Conservation (phyloP, 2,888 invertebrate species). For the Protula sp. region DNA sequence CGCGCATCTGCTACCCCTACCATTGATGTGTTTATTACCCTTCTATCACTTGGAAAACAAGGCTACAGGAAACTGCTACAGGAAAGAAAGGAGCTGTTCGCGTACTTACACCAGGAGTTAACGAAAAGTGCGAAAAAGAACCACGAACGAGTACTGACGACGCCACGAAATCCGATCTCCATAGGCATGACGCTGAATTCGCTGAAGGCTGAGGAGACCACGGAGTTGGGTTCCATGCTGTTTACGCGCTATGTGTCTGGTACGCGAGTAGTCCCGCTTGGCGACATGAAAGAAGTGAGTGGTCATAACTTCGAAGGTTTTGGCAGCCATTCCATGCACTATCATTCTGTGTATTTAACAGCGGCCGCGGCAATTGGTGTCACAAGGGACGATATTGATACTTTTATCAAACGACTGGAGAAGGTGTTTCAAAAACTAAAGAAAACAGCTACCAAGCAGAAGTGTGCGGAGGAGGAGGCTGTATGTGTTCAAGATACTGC, state of each 20-base stretch:
- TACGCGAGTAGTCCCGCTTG: slow-evolving; percentile 54
- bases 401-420: slow-evolving; percentile 64
- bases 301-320: slow-evolving; percentile 59
- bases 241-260: slow-evolving; percentile 61
- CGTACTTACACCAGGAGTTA: slow-evolving; percentile 61
- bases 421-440: slow-evolving; percentile 57
- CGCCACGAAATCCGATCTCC: slow-evolving; percentile 68
- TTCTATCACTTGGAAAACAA: slow-evolving; percentile 65
- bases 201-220: slow-evolving; percentile 10
- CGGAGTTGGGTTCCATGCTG: slow-evolving; percentile 27
- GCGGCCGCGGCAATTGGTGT: slow-evolving; percentile 70
- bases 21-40: slow-evolving; percentile 71
- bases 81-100: slow-evolving; percentile 61
- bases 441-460: neutral
- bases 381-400: slow-evolving; percentile 64
- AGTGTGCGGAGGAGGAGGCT: neutral
- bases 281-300: slow-evolving; percentile 29
- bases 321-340: slow-evolving; percentile 65
- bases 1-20: slow-evolving; percentile 69
- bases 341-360: slow-evolving; percentile 66
- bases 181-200: slow-evolving; percentile 53
- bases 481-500: too few species aligned
- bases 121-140: slow-evolving; percentile 59
- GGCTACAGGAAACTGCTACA: slow-evolving; percentile 63
- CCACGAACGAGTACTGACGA: slow-evolving; percentile 61